Base-by-base conservation (phyloP, 2,797 vertebrate genomes). In the Poecilia wingei region DNA sequence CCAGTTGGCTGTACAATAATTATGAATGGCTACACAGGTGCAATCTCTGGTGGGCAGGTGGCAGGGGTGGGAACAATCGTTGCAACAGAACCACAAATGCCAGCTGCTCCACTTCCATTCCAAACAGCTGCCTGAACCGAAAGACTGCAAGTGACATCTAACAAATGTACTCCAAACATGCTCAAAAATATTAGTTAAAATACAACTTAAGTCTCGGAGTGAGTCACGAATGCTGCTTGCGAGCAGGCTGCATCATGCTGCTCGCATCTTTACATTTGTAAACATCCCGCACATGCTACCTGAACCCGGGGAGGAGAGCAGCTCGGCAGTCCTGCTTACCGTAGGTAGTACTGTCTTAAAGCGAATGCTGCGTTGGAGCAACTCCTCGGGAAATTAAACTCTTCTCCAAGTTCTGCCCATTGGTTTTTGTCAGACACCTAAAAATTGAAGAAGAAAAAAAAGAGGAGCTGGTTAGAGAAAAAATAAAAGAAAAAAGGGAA, bases 261-360 rank as follows among this genome's bases (percentile, higher is more conserved):
- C 79, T 83, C 78, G 89, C 87, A 80, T 88, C 85, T 89, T 61
- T 53, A 81, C 90, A 75, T 84, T 93, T 95, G 95, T 96, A 96
- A 96, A 96, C 95, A 96, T 84, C 90, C 90, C 89, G 93, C 95
- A 95, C 95, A 95, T 95, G 95, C 90, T 94, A 93, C 87, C 90
- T 89, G 89, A 74, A 46, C 4, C 41, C 68, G 33, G 86, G 87
- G 84, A 72, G 79, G 66, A 86, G 79, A 86, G 85, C 84, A 77
- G 81, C 82, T 77, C 9, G 78, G 84, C 82, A 80, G 36, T 31
- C 85, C 87, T 87, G 97, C 98, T 99, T 95, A 99, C 98, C 98
- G 97, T 96, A 99, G 97, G 96, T 99, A 99, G 98, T 98, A 99
- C 97, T 99, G 98, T 97, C 99, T 99, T 96, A 99, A 96, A 97